Evolutionary conservation across 2,113 vertebrate genomes (phyloP).

Genomic region (Hyla sarda): DNA sequence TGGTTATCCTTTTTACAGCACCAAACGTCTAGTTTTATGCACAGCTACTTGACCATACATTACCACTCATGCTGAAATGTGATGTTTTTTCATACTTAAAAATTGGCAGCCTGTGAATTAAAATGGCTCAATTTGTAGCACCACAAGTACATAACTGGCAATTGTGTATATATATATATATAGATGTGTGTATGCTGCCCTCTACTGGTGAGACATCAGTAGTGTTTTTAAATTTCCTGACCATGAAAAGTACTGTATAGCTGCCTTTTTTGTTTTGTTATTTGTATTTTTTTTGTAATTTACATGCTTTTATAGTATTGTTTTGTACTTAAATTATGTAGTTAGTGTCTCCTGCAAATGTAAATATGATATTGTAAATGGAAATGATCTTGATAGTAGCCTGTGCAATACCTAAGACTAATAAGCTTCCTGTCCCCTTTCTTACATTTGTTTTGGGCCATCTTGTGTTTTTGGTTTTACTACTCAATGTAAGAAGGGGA

Average conservation of each 20-base stretch:
- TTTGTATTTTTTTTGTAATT: conserved; percentile 38
- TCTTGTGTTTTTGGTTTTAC: conserved; percentile 45
- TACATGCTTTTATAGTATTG: conserved; percentile 36
- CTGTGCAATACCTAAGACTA: conserved; percentile 44
- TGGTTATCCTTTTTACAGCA: neutral
- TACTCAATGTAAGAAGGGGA: conserved; percentile 35
- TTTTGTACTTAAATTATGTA: conserved; percentile 55
- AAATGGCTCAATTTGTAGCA: conserved; percentile 12
- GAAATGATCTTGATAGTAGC: conserved; percentile 45
- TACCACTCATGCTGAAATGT: conserved; percentile 2
- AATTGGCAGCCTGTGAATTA: neutral
- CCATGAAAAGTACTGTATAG: conserved; percentile 39
- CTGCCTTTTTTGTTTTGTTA: neutral
- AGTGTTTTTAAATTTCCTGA: conserved; percentile 5
- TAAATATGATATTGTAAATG: conserved; percentile 56
- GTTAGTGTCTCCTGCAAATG: conserved; percentile 20
- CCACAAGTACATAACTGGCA: neutral
- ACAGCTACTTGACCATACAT: conserved; percentile 7
- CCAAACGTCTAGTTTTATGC: neutral
- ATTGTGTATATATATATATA: conserved; percentile 31
- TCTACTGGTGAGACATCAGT: conserved; percentile 32
- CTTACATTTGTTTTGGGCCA: neutral
- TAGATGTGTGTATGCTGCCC: conserved; percentile 25
- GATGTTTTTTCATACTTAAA: neutral
- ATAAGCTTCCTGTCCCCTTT: conserved; percentile 1